Conservation (phyloP, 2,113 vertebrate genomes). For the Lonchura striata region DNA sequence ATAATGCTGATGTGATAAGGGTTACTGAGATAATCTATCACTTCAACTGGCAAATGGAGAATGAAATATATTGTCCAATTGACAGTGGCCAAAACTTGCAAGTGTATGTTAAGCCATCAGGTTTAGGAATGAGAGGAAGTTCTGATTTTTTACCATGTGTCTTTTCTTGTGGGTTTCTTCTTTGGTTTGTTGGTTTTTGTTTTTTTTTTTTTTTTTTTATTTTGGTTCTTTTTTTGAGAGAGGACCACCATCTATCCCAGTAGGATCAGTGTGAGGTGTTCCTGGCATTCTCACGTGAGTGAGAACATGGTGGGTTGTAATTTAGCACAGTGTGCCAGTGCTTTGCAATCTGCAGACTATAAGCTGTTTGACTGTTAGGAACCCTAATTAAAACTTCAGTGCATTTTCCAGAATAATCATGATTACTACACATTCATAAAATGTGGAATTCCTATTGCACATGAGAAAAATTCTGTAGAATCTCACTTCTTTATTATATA, state of each 20-base stretch:
- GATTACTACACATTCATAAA: rapidly evolving
- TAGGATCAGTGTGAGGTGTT: neutral
- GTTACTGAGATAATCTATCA: neutral
- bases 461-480: neutral
- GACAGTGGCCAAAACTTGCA: neutral
- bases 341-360: neutral
- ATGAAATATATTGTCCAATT: neutral
- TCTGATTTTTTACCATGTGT: neutral
- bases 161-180: neutral
- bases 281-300: neutral
- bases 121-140: neutral
- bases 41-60: neutral
- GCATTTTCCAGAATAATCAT: neutral
- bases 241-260: neutral
- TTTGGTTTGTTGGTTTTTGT: rapidly evolving
- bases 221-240: neutral
- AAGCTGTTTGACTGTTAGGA: neutral
- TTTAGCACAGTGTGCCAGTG: neutral
- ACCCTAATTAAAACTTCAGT: neutral
- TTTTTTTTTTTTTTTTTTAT: neutral
- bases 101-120: neutral
- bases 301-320: neutral
- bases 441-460: neutral
- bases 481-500: neutral
- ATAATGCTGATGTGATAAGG: neutral